Base-by-base conservation (phyloP, 2,113 vertebrate species). In the Daphoenositta chrysoptera region DNA sequence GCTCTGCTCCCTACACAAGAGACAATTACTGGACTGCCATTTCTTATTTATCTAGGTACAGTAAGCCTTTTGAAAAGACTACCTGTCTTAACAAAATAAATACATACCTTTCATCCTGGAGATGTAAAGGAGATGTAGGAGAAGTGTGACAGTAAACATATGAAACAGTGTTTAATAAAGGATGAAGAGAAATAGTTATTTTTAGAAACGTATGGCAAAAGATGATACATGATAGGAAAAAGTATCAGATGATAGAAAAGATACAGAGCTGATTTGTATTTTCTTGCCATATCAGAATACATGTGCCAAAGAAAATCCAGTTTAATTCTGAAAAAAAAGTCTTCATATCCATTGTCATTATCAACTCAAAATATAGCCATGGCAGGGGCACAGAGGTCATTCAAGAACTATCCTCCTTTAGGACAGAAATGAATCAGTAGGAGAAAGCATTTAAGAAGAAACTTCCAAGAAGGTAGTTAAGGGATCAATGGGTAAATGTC, bases 401-500 rank as follows among this genome's bases (percentile, higher is more conserved):
- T 83, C 40, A 83, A 48, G 31, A 91, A 3, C 16, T 51, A 4
- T 16, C 17, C 7, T 39, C 11, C 40, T 44, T 76, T 23, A 64
- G 10, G 35, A 58, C 23, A 81, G 40, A 61, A 89, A 72, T 35
- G 81, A 64, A 80, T 23, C 30, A 44, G 31, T 15, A 72, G 27
- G 15, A 69, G 10, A 54, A 18, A 58, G 3, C 26, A n/a, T 45
- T 76, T 40, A 71, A 40, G 30, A 83, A 58, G n/a, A 40, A 93
- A 50, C 15, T 44, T 54, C 21, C 7, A 15, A 18, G 24, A 5
- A 72, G 23, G 20, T 28, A 6, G 12, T 28, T 54, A 23, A 40
- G 9, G 18, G 17, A 42, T 72, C 2, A 0, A 6, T 9, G 30
- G n/a, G 22, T 54, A 61, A 45, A 33, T 35, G 26, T 26, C 30